Base-by-base conservation (phyloP, 2,113 vertebrate genomes). In the Brachypodius melanocephalos region DNA sequence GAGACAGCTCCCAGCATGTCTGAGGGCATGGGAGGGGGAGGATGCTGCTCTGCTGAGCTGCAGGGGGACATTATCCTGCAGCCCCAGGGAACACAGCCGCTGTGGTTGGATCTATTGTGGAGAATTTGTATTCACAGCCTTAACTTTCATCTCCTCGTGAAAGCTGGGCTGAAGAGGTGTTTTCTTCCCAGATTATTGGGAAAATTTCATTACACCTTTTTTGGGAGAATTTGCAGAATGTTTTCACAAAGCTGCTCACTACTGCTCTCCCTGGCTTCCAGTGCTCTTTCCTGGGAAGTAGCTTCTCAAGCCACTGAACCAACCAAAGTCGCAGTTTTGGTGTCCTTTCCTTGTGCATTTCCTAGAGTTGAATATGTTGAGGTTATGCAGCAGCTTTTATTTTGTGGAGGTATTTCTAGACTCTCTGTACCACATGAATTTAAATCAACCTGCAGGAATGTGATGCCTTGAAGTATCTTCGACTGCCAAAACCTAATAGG, bases 41-140 rank as follows among this genome's bases (percentile, higher is more conserved):
- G 43, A 58, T 36, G 26, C 59, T 88, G 31, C 46, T 34, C 45
- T 15, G 2, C 8, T 0, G 5, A 45, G 34, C 25, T 58, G 16
- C 25, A 43, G 29, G 12, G 25, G 18, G 38, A 40, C 59, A 58
- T 11, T 2, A 3, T 31, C 49, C 72, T 2, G 2, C 2, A 1
- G 29, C 46, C 13, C 59, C 38, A 10, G 26, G 61, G 31, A 78
- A 15, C 75, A 12, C 48, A 42, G 46, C 26, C 65, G 1, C 17
- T 12, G 25, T 1, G 1, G 1, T 29, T 55, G 57, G 10, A 25
- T 20, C 45, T 46, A 4, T 3, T 8, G 15, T 2, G 38, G 11
- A 42, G 28, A 29, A 42, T 61, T 45, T 46, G 14, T 40, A 14
- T 28, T 58, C 0, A 0, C 21, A 76, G 62, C 26, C 32, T n/a